Percentiles rank a stretch among this genome's conserved stretches.
These are phyloP conservation scores for Eudorcas thomsonii DNA, from an alignment of 2,113 vertebrate genomes.

Conservation along the genomic window DNA sequence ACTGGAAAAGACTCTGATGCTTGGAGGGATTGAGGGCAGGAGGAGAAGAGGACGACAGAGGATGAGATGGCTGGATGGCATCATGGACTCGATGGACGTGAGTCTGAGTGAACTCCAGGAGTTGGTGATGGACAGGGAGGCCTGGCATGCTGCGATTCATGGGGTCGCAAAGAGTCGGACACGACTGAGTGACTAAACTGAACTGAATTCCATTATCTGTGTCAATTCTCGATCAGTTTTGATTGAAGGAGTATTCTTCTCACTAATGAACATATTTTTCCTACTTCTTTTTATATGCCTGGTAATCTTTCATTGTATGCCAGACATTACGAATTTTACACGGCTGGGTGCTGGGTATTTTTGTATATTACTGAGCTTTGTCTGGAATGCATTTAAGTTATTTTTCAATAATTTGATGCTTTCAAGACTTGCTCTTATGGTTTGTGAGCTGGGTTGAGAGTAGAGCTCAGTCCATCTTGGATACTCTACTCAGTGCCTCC, in stretches of 20 bases:
- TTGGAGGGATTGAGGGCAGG: too few species aligned
- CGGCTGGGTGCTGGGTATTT: background rate
- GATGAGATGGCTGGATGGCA: too few species aligned
- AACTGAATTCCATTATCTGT: background rate
- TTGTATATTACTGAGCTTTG: background rate
- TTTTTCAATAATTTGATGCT: background rate
- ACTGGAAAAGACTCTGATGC: too few species aligned
- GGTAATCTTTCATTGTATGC: background rate
- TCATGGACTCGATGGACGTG: too few species aligned
- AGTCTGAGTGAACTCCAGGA: too few species aligned
- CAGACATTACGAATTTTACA: background rate
- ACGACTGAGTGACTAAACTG: too few species aligned
- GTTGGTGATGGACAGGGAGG: too few species aligned
- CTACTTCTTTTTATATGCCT: background rate
- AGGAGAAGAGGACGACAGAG: too few species aligned
- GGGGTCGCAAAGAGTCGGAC: too few species aligned
- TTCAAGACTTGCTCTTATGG: background rate
- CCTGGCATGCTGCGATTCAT: too few species aligned
- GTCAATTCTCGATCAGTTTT: background rate
- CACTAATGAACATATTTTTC: background rate
- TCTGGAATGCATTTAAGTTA: background rate
- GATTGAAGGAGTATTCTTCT: background rate
- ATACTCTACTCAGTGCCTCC: background rate
- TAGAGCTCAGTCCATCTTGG: background rate
- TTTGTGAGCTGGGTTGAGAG: background rate